Base-by-base conservation (phyloP, 2,797 vertebrate genomes). In the Eulemur coronatus region DNA sequence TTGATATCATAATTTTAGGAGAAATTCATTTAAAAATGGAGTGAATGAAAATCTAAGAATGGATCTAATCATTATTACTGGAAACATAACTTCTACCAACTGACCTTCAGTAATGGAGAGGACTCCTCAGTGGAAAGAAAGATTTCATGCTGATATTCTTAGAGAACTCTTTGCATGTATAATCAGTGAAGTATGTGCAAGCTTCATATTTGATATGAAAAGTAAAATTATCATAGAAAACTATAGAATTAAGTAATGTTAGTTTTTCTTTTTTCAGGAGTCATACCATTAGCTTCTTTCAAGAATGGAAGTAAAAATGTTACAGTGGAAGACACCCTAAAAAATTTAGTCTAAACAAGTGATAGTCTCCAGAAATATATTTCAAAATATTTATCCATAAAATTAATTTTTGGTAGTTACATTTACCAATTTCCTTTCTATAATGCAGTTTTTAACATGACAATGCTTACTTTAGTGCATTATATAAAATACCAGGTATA, bases 1-100 rank as follows among this genome's bases (percentile, higher is more conserved):
- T 89, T 85, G n/a, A 94, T 15, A 22, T 52, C 24, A 73, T 46
- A 86, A 8, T 78, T 92, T 55, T 95, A 84, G 17, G 4, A 76
- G 70, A n/a, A 0, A 72, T 46, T 97, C 93, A 95, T 69, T 69
- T 96, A 84, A 90, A 3, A 57, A 43, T 73, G 50, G 5, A 70
- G 81, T 48, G 48, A 95, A 73, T 4, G 78, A 93, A 97, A 92
- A 92, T 95, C 13, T 95, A 93, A 26, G 43, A 84, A 75, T 65
- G 26, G 30, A 43, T 84, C 33, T n/a, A 67, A 67, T 57, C 80
- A 41, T 91, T 85, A 81, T 85, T 76, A 79, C 46, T 95, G 7
- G 7, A 35, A 94, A n/a, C 76, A 59, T 67, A 63, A 55, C 4
- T 1, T 89, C 72, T 95, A 84, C 24, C 17, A 84, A 94, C 38